These are phyloP conservation scores for Magallana angulata DNA, from an alignment of 1,140 invertebrate genomes.

Conservation along the genomic window DNA sequence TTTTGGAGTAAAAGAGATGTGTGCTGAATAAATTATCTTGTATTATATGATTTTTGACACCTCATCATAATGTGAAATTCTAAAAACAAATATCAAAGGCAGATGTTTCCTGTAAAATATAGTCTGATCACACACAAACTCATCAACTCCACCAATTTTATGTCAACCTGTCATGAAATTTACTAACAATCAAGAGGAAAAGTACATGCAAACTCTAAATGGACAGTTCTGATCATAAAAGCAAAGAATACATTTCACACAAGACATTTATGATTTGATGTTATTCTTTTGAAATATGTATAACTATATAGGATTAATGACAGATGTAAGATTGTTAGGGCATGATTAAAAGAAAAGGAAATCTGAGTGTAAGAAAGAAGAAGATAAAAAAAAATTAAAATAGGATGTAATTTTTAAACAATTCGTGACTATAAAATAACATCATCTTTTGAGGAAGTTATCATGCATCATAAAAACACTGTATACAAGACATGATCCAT, in stretches of 20 bases:
- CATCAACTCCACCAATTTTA: not conserved
- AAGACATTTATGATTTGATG: not conserved
- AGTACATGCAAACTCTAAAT: not conserved
- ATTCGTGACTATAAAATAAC: not conserved
- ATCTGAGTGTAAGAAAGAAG: not conserved
- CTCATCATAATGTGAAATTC: not conserved
- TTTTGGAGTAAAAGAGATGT: not conserved
- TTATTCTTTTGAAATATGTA: conserved; percentile 11
- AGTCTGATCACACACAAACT: not conserved
- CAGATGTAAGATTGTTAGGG: not conserved
- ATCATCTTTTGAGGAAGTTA: not conserved
- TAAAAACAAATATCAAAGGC: not conserved
- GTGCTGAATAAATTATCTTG: not conserved
- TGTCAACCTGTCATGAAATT: not conserved
- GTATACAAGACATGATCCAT: not conserved
- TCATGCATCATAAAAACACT: not conserved
- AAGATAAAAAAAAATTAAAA: not conserved
- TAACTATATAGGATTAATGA: not conserved
- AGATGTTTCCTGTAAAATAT: not conserved
- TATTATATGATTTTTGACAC: not conserved
- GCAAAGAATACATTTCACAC: not conserved
- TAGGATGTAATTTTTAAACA: not conserved
- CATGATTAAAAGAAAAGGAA: not conserved
- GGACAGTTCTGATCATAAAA: not conserved
- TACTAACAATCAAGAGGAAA: not conserved